Evolutionary conservation across 2,113 vertebrate genomes (phyloP), one percentile per base, ranked within the genome.

Genomic region (Hippocampus abdominalis): DNA sequence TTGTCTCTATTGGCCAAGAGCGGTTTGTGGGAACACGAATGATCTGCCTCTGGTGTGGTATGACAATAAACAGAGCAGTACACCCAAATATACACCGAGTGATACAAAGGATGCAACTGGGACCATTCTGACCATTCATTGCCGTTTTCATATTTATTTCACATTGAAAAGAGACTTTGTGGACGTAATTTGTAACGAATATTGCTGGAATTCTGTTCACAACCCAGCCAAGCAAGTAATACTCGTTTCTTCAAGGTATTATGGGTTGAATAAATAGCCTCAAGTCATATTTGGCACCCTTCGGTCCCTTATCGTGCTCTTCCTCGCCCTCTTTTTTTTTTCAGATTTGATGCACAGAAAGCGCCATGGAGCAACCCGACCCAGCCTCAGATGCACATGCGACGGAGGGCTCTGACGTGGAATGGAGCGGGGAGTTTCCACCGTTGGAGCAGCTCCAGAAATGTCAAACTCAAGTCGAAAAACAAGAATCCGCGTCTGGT

Each of bases 351-450:
- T 68, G 46, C 23, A 65, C 62, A 70, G 72, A 77, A 60, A 77
- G 80, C 42, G 74, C 82, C 56, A 79, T 82, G 77, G 83, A 91
- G 64, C 76, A 83, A n/a, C 68, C 68, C 70, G 82, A 76, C 80
- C 69, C 81, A 71, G 76, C 68, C 59, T 76, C 71, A 56, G 63
- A 72, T 54, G 62, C 62, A 20, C 65, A 74, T 57, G 68, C 20
- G 46, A 82, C 86, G 78, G 82, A 87, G 42, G 89, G 46, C 56
- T 79, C 80, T 8, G 64, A 80, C 49, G 69, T 69, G 16, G 63
- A 81, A 21, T 65, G 42, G 29, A 53, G 2, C 1, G 78, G 69
- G 8, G 74, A 36, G 25, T 72, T 70, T 0, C 39, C 18, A 4
- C 61, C 29, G 2, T 54, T 11, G 32, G 62, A 72, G 63, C 71